Evolutionary conservation across 2,113 vertebrate genomes (phyloP), one percentile per base, ranked within the genome.

Genomic region (Petromus typicus): DNA sequence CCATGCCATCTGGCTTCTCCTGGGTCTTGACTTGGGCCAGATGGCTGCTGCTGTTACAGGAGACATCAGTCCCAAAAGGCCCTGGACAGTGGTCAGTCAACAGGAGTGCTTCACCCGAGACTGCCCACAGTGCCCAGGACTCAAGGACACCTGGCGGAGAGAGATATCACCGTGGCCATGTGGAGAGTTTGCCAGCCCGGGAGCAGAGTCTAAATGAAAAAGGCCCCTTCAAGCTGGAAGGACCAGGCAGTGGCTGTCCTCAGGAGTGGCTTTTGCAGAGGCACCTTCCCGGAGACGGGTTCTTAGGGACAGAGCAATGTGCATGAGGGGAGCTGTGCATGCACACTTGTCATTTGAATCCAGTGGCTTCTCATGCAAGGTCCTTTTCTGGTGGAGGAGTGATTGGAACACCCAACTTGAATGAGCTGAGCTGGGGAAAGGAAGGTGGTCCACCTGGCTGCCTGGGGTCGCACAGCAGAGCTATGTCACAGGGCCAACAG

Each of bases 261-360:
- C 14, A 20, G 32, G 13, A 9, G 23, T 22, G 34, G 34, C 43
- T 30, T 73, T 37, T 27, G 13, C 48, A 37, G 20, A 40, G 48
- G 78, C 0, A 0, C 18, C 8, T 63, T 34, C 32, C 11, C 37
- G 3, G 17, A 57, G 17, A 2, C 3, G 1, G 80, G 30, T 30
- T 32, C 1, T 0, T 30, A 16, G n/a, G 56, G 45, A 45, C 45
- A 51, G 45, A 51, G 75, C 45, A 34, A 78, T 18, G 32, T 37
- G 43, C 5, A 0, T 7, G 59, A 34, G 16, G 22, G 16, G 12
- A 18, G 20, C 30, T 22, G 30, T 64, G 63, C 23, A 16, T 4
- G 0, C 18, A 23, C 32, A 0, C 67, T 57, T 34, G 3, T 25
- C 3, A 0, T 27, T 4, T 17, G 20, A 40, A 9, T 5, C 0